Evolutionary conservation across 2,888 invertebrate genomes (phyloP), one percentile per base, ranked within the genome.

Genomic region (Antheraea yamamai): DNA sequence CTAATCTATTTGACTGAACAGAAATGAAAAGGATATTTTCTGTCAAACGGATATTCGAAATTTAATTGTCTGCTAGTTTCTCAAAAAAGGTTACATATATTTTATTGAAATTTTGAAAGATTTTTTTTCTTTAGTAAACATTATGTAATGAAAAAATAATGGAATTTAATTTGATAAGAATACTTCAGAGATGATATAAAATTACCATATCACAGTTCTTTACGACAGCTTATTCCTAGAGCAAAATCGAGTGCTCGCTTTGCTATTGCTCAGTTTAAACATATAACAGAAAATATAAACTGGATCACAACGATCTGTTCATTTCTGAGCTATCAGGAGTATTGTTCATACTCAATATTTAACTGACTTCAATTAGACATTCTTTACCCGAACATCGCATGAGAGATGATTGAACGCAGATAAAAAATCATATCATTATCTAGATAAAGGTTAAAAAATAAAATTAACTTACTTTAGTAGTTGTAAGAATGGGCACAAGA

Each of bases 401-500:
- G 30, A 16, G 26, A 26, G 30, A 66, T 66, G 12, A 26, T 30
- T 14, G 26, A 66, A 66, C 14, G 6, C 4, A 26, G 2, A 14
- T 66, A 14, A 1, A 30, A 30, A 66, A 16, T 30, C 7, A 16
- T 16, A 30, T 64, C 14, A 64, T 47, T 8, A 39, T 12, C 7
- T 20, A 64, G 4, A 64, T 51, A 30, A 30, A 64, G 14, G n/a
- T 39, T 20, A 39, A n/a, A 51, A 52, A n/a, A 74, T 39, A 23
- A 52, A 26, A 51, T 74, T n/a, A 26, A 74, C 76, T 30, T 77
- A 79, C 78, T 75, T 79, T 78, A 80, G 74, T 85, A 86, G 75
- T 89, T 87, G 73, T 89, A 89, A 0, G 91, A 88, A 30, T 89
- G 89, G 14, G 92, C 86, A 82, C 93, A 93, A 6, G 88, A 83